phyloP scores from a whole-genome alignment of 2,888 invertebrate genomes.

The Apodemia hepburni region DNA sequence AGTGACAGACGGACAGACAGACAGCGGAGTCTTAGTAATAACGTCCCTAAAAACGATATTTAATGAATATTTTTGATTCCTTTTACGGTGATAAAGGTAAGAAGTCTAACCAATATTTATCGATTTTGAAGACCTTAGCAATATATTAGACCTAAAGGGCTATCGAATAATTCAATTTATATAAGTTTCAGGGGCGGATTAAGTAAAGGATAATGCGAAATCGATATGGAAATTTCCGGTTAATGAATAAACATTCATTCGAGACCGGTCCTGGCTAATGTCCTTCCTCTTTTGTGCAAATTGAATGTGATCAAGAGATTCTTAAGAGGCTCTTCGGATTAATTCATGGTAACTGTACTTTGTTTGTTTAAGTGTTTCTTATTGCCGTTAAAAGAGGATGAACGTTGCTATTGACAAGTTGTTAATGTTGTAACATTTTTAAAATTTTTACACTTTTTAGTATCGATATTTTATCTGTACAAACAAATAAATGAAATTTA shows the following conservation, averaged over 20 bases:
- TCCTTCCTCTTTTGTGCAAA: slow-evolving; percentile 10
- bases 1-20: too few relatives aligned
- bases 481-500: too few relatives aligned
- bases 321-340: neutral
- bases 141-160: neutral
- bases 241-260: slow-evolving; percentile 10
- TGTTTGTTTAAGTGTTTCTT: neutral
- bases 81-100: too few relatives aligned
- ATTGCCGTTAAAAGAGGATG: neutral
- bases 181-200: slow-evolving; percentile 10
- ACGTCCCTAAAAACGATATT: too few relatives aligned
- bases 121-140: too few relatives aligned
- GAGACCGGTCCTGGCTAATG: slow-evolving; percentile 10
- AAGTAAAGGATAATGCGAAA: slow-evolving; percentile 8
- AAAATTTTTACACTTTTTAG: too few relatives aligned
- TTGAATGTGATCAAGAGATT: slow-evolving; percentile 2
- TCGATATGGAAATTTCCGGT: slow-evolving; percentile 11
- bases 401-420: neutral
- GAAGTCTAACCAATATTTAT: too few relatives aligned
- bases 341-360: slow-evolving; percentile 2
- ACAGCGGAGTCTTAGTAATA: too few relatives aligned
- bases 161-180: slow-evolving; percentile 1
- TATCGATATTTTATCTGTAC: too few relatives aligned
- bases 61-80: too few relatives aligned
- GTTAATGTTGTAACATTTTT: too few relatives aligned